Base-by-base conservation (phyloP, 2,113 vertebrate genomes). In the Caloenas nicobarica region DNA sequence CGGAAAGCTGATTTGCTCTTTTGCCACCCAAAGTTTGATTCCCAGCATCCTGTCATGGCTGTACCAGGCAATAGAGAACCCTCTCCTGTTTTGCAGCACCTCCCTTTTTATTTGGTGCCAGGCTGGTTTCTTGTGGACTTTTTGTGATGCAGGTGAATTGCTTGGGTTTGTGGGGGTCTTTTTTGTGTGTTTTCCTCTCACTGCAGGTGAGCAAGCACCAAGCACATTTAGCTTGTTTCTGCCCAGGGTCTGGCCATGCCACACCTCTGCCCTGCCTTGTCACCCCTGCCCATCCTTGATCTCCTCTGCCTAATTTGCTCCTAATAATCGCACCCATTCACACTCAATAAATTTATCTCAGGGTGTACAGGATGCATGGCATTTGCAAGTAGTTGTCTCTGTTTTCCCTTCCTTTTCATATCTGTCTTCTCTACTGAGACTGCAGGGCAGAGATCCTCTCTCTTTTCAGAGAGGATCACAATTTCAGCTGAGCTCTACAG, bases 281-380 rank as follows among this genome's bases (percentile, higher is more conserved):
- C 7, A 6, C 28, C 38, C 25, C 61, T 70, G 50, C 29, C 44
- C 12, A 24, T 33, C 29, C 29, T 57, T 40, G 6, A 1, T 70
- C 40, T 44, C 10, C 16, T 73, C n/a, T 46, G 65, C 19, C 11
- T 68, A 10, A 68, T 42, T 50, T 71, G 11, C 5, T 78, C 12
- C 36, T n/a, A 29, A 46, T 19, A 5, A 29, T 70, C 25, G 23
- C 22, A 70, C 13, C 12, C 46, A 8, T 72, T 65, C 38, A 34
- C 10, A 16, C 26, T 60, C 7, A 50, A 44, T 22, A 74, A 79
- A 24, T 5, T 4, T n/a, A 33, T 36, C 25, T 66, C 56, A 17
- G 33, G n/a, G 66, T 36, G 10, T 10, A 4, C 28, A 14, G 44
- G 6, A 6, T 28, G 74, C 17, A 1, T 1, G 4, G n/a, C 16